A percentile compares a stretch with the other conserved stretches of the same genome.
Conservation (phyloP, 2,797 vertebrate genomes). For the Serranus cabrilla region DNA sequence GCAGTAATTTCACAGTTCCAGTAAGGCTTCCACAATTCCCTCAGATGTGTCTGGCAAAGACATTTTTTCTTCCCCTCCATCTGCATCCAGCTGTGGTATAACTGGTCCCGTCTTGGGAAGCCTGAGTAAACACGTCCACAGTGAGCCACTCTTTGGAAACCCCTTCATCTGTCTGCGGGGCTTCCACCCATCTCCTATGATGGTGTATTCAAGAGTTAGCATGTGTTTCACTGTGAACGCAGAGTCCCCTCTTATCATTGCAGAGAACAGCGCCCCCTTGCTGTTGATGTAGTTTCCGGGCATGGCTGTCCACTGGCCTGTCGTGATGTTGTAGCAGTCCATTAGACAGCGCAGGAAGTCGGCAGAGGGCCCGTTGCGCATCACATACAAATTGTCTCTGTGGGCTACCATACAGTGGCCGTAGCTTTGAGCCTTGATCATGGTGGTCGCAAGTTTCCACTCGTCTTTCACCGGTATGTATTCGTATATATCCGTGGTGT, state of each 20-base stretch:
- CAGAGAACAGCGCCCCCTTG: constrained; percentile 95
- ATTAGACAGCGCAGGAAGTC: constrained; percentile 95
- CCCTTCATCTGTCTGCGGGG: constrained; percentile 90
- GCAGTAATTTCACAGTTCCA: constrained; percentile 59
- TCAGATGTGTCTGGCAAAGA: constrained; percentile 59
- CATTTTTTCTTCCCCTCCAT: constrained; percentile 52
- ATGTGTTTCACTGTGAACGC: constrained; percentile 94
- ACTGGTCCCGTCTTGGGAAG: constrained; percentile 83
- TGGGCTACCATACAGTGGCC: constrained; percentile 98
- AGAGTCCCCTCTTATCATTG: constrained; percentile 89
- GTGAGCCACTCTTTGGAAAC: constrained; percentile 92
- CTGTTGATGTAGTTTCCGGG: constrained; percentile 95
- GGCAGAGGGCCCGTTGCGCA: constrained; percentile 93
- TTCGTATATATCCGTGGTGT: constrained; percentile 92
- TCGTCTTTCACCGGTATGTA: constrained; percentile 83
- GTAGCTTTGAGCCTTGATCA: constrained; percentile 92
- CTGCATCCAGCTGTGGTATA: constrained; percentile 53
- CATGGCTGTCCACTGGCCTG: constrained; percentile 93
- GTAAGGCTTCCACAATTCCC: constrained; percentile 49
- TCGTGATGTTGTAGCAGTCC: constrained; percentile 93
- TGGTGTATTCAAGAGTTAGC: constrained; percentile 90
- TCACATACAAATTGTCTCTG: constrained; percentile 93
- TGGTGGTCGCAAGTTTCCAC: constrained; percentile 89
- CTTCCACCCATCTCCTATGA: constrained; percentile 89
- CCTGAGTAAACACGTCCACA: constrained; percentile 95